Conservation (phyloP, 2,797 vertebrate genomes). For the Melanotaenia trifasciata region DNA sequence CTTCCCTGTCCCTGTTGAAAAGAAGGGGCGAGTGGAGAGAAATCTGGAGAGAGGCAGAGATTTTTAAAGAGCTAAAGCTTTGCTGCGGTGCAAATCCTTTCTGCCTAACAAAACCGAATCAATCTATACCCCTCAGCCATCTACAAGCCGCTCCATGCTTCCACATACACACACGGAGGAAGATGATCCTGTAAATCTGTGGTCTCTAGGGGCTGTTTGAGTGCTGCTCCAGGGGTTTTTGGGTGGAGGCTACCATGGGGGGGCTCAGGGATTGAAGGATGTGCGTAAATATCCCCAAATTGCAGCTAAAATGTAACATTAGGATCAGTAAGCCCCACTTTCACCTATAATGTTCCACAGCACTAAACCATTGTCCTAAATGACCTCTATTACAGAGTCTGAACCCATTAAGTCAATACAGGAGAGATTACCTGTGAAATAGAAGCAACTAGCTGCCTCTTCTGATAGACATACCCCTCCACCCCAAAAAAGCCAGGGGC, state of each 20-base stretch:
- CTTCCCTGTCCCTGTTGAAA: constrained; percentile 71
- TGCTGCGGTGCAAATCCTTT: constrained; percentile 64
- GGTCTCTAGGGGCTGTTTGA: constrained; percentile 77
- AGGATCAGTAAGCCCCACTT: constrained; percentile 75
- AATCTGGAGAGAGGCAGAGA: constrained; percentile 56
- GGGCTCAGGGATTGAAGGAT: constrained; percentile 59
- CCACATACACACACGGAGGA: constrained; percentile 53
- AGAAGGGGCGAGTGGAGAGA: constrained; percentile 49
- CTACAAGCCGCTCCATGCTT: constrained; percentile 39
- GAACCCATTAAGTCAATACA: constrained; percentile 76
- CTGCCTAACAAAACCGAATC: constrained; percentile 70
- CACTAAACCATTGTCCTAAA: constrained; percentile 72
- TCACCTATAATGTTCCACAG: constrained; percentile 70
- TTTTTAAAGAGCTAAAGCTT: constrained; percentile 68
- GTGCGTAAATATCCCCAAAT: constrained; percentile 80
- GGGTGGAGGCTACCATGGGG: constrained; percentile 44
- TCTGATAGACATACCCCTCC: constrained; percentile 39
- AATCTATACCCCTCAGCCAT: constrained; percentile 59
- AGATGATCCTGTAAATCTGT: constrained; percentile 76
- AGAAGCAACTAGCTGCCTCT: constrained; percentile 47
- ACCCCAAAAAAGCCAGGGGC: constrained; percentile 48
- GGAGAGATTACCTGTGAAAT: constrained; percentile 78
- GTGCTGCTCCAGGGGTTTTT: constrained; percentile 73
- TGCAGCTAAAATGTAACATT: constrained; percentile 81
- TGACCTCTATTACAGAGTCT: constrained; percentile 75